Evolutionary conservation across 2,888 invertebrate species (phyloP).

Genomic region (Brachypterus glaber): DNA sequence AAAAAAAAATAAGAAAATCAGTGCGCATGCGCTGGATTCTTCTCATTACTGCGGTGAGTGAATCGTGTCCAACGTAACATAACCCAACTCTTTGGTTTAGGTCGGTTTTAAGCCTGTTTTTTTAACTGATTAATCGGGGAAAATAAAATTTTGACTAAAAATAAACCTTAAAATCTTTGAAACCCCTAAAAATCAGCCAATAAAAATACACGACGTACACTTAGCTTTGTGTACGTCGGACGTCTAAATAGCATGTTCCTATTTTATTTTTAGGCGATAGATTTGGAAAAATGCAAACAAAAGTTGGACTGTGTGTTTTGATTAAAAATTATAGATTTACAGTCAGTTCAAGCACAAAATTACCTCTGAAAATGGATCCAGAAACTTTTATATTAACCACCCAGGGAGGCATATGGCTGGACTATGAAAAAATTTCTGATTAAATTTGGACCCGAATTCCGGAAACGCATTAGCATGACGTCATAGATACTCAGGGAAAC

Average conservation of each 20-base stretch:
- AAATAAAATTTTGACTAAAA: too few relatives aligned
- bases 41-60: too few relatives aligned
- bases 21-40: too few relatives aligned
- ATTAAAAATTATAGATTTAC: conserved; percentile 17
- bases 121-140: too few relatives aligned
- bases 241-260: conserved; percentile 1
- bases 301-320: conserved; percentile 14
- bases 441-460: too few relatives aligned
- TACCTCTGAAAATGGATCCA: conserved; percentile 16
- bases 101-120: neutral
- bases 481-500: too few relatives aligned
- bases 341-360: conserved; percentile 15
- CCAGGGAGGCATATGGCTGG: conserved; percentile 15
- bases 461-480: too few relatives aligned
- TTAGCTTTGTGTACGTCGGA: conserved; percentile 5
- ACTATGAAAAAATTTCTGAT: conserved; percentile 5
- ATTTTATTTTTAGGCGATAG: conserved; percentile 6
- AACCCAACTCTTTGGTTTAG: too few relatives aligned
- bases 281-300: conserved; percentile 16
- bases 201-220: too few relatives aligned
- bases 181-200: too few relatives aligned
- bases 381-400: conserved; percentile 13
- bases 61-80: too few relatives aligned
- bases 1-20: too few relatives aligned
- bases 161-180: neutral